Conservation (phyloP, 2,113 vertebrate species). For the Catharus minimus region DNA sequence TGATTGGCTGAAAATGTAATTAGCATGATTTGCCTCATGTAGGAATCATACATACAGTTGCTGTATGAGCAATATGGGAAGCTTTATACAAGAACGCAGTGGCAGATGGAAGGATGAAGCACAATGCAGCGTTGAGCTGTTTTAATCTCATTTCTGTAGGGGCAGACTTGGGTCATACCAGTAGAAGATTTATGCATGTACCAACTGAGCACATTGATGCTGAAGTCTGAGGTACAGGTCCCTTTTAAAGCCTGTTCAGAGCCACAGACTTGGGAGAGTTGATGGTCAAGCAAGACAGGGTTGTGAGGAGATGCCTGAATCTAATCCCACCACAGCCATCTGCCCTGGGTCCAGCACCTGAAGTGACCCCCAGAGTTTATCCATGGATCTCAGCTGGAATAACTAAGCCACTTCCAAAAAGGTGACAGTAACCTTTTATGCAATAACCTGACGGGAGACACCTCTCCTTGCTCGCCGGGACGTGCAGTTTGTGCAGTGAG, state of each 20-base stretch:
- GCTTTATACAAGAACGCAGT: background rate
- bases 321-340: background rate
- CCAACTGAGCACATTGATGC: background rate
- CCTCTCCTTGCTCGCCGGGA: rapidly evolving
- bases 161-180: background rate
- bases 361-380: background rate
- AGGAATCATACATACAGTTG: background rate
- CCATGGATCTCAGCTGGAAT: background rate
- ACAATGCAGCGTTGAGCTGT: background rate
- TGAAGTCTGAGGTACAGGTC: background rate
- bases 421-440: background rate
- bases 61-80: background rate
- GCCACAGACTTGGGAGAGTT: background rate
- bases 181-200: background rate
- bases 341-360: background rate
- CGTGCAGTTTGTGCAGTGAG: background rate
- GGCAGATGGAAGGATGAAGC: background rate
- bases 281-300: background rate
- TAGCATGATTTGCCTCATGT: background rate
- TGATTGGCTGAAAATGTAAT: background rate
- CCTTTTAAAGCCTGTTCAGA: background rate
- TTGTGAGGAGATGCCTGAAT: background rate
- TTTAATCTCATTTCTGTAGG: background rate
- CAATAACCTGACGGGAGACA: background rate
- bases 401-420: background rate